phyloP scores from a whole-genome alignment of 2,797 vertebrate genomes.

The Sparidentex hasta region DNA sequence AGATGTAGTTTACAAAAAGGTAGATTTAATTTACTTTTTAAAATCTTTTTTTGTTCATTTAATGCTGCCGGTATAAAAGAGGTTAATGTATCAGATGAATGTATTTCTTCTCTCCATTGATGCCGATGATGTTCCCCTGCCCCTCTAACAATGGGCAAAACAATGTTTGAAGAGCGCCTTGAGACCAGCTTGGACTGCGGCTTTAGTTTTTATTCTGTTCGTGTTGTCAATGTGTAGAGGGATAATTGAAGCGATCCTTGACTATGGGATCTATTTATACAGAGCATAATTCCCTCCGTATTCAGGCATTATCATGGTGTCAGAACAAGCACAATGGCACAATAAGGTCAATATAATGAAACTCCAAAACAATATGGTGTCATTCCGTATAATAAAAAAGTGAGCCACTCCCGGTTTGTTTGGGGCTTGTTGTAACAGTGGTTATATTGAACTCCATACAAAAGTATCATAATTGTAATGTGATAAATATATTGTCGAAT shows the following conservation, averaged over 20 bases:
- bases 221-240: conserved; percentile 84
- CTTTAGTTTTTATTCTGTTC: conserved; percentile 83
- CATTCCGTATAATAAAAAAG: conserved; percentile 77
- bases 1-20: conserved; percentile 2
- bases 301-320: conserved; percentile 87
- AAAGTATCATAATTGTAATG: conserved; percentile 24
- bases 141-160: conserved; percentile 77
- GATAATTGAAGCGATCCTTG: conserved; percentile 85
- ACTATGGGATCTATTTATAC: conserved; percentile 86
- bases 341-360: conserved; percentile 88
- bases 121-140: conserved; percentile 77
- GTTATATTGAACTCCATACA: conserved; percentile 36
- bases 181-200: conserved; percentile 82
- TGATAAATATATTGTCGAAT: conserved; percentile 21
- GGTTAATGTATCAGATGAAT: conserved; percentile 74
- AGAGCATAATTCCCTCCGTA: conserved; percentile 85
- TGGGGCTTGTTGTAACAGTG: conserved; percentile 47
- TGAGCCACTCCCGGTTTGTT: conserved; percentile 70
- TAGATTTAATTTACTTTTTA: conserved; percentile 31
- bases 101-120: conserved; percentile 77
- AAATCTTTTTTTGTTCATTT: not conserved
- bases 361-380: conserved; percentile 86
- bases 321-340: conserved; percentile 85
- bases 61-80: conserved; percentile 54
- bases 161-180: conserved; percentile 83